A percentile compares a stretch with the other conserved stretches of the same genome.
Evolutionary conservation across 2,888 invertebrate genomes (phyloP).

Genomic region (Trachelus iudaicus): DNA sequence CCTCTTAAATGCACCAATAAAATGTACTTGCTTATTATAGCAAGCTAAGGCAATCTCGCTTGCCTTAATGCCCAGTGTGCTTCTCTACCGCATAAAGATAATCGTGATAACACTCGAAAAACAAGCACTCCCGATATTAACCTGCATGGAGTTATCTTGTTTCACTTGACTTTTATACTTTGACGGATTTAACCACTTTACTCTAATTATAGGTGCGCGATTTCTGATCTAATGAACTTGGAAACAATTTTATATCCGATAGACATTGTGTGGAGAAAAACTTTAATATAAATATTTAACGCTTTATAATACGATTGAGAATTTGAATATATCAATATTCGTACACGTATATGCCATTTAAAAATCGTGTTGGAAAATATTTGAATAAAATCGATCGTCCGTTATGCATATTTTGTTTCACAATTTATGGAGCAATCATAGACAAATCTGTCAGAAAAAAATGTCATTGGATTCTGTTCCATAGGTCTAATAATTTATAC

Average conservation of each 20-base stretch:
- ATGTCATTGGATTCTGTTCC: too few species aligned
- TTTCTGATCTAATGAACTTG: neutral
- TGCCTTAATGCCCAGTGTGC: neutral
- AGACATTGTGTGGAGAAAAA: neutral
- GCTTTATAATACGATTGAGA: neutral
- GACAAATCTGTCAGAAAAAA: too few species aligned
- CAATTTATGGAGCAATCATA: neutral
- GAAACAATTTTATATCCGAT: neutral
- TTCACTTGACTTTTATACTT: neutral
- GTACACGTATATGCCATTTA: too few species aligned
- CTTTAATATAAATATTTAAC: neutral
- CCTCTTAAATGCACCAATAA: constrained; percentile 34
- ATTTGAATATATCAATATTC: too few species aligned
- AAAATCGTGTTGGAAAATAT: too few species aligned
- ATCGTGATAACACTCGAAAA: neutral
- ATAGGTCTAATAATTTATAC: too few species aligned
- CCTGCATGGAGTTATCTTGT: neutral
- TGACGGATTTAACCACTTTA: neutral
- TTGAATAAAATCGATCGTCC: too few species aligned
- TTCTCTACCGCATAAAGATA: neutral
- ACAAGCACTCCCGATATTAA: neutral
- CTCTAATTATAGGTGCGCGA: neutral
- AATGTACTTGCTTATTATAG: constrained; percentile 30
- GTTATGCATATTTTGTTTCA: too few species aligned
- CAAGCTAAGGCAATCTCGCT: constrained; percentile 19